Percentiles rank a stretch among this genome's conserved stretches.
Evolutionary conservation across 2,888 invertebrate species (phyloP).

Genomic region (Caenorhabditis sp.): DNA sequence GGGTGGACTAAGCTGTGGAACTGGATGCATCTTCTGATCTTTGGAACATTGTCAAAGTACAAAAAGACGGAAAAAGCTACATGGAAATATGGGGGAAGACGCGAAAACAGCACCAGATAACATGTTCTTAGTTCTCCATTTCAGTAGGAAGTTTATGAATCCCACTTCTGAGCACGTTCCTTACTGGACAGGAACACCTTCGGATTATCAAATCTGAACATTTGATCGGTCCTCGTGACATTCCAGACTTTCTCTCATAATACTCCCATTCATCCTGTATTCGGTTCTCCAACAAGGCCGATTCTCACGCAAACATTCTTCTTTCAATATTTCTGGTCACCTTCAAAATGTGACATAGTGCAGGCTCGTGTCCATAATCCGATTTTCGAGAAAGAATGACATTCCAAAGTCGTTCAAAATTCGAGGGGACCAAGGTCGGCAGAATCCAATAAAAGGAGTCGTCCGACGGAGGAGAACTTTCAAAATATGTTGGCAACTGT

Average conservation of each 20-base stretch:
- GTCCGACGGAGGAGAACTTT: not conserved
- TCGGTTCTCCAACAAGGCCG: too few relatives aligned
- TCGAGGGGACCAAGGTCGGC: conserved; percentile 51
- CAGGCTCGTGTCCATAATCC: conserved; percentile 40
- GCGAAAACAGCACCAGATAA: too few relatives aligned
- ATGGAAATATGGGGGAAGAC: not conserved
- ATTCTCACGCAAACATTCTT: conserved; percentile 5
- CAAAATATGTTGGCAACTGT: conserved; percentile 36
- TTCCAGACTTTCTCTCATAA: not conserved
- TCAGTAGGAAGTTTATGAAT: too few relatives aligned
- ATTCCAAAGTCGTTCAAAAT: conserved; percentile 43
- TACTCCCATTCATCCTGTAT: not conserved
- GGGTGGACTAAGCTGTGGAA: conserved; percentile 12
- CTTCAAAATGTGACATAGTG: conserved; percentile 36
- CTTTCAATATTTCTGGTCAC: not conserved
- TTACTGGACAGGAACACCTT: not conserved
- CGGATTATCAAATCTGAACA: not conserved
- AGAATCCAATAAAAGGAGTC: conserved; percentile 21
- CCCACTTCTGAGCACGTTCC: too few relatives aligned
- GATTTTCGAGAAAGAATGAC: conserved; percentile 29
- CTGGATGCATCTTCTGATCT: not conserved
- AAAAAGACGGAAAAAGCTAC: too few relatives aligned
- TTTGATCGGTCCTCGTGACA: not conserved
- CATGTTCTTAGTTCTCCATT: too few relatives aligned
- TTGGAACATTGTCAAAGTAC: not conserved